These are phyloP conservation scores for Bos javanicus DNA, from an alignment of 2,113 vertebrate genomes.

Conservation along the genomic window DNA sequence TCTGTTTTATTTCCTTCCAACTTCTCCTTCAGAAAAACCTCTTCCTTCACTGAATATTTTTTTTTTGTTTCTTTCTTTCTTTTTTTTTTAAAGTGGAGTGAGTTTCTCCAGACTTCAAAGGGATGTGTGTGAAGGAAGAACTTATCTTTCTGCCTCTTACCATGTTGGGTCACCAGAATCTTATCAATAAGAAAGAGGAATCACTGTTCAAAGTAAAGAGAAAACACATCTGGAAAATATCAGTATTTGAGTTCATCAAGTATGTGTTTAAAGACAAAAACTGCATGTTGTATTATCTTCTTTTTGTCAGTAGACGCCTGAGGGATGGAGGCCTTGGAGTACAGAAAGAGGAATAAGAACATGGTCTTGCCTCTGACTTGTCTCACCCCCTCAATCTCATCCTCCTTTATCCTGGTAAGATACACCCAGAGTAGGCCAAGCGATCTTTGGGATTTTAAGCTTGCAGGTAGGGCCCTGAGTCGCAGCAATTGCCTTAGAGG, in stretches of 20 bases:
- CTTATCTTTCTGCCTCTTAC: constrained; percentile 33
- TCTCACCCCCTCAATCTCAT: not conserved
- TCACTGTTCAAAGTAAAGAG: not conserved
- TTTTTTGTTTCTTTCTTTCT: not conserved
- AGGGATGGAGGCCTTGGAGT: not conserved
- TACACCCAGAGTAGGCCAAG: not conserved
- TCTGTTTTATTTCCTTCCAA: constrained; percentile 37
- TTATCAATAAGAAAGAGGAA: constrained; percentile 39
- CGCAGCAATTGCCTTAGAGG: not conserved
- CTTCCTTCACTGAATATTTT: not conserved
- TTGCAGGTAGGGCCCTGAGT: not conserved
- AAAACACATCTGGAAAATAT: constrained; percentile 41
- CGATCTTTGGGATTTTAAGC: not conserved
- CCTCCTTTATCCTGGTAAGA: not conserved
- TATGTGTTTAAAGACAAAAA: not conserved
- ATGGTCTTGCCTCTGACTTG: not conserved
- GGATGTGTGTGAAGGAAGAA: not conserved
- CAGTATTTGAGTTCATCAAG: not conserved
- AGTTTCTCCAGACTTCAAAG: constrained; percentile 39
- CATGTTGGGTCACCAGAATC: not conserved
- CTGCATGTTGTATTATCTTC: not conserved
- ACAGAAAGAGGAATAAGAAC: not conserved
- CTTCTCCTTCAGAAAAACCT: not conserved
- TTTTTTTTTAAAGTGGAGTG: not conserved
- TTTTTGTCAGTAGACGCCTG: not conserved